Evolutionary conservation across 1,140 invertebrate species (phyloP).

Genomic region (Vanessa tameamea): DNA sequence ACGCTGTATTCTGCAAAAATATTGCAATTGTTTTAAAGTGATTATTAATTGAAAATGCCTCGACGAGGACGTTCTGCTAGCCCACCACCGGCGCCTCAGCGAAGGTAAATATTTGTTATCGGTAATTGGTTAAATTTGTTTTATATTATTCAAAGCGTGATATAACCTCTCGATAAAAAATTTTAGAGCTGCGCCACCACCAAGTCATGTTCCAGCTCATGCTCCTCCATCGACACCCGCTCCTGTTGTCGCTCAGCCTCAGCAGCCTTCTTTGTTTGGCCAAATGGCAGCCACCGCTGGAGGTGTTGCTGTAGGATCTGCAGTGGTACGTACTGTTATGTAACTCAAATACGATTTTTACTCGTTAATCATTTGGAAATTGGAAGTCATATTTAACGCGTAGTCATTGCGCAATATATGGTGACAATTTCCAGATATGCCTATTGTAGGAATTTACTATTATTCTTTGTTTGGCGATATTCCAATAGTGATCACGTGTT

Average conservation of each 20-base stretch:
- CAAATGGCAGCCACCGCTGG: constrained; percentile 96
- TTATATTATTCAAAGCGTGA: constrained; percentile 1
- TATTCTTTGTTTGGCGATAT: constrained; percentile 44
- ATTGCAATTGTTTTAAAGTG: constrained; percentile 29
- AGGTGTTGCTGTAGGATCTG: constrained; percentile 93
- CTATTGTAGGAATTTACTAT: constrained; percentile 13
- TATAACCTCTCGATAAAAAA: constrained; percentile 46
- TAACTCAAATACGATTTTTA: constrained; percentile 41
- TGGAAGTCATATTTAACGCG: neutral
- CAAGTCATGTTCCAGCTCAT: constrained; percentile 79
- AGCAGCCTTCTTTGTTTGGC: constrained; percentile 85
- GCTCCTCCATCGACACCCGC: constrained; percentile 82
- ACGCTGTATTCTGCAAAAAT: constrained; percentile 30
- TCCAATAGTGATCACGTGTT: constrained; percentile 57
- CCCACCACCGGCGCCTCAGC: constrained; percentile 83
- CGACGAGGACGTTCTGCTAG: constrained; percentile 87
- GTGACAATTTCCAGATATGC: constrained; percentile 20
- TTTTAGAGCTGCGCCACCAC: constrained; percentile 77
- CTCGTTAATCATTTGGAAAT: neutral
- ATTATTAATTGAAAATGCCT: constrained; percentile 82
- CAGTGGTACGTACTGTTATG: constrained; percentile 83
- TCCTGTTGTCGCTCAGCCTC: constrained; percentile 74
- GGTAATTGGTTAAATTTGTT: neutral
- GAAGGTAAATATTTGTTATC: constrained; percentile 72
- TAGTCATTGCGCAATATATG: constrained; percentile 33